Evolutionary conservation across 2,888 invertebrate genomes (phyloP).

Genomic region (Apamea crenata): DNA sequence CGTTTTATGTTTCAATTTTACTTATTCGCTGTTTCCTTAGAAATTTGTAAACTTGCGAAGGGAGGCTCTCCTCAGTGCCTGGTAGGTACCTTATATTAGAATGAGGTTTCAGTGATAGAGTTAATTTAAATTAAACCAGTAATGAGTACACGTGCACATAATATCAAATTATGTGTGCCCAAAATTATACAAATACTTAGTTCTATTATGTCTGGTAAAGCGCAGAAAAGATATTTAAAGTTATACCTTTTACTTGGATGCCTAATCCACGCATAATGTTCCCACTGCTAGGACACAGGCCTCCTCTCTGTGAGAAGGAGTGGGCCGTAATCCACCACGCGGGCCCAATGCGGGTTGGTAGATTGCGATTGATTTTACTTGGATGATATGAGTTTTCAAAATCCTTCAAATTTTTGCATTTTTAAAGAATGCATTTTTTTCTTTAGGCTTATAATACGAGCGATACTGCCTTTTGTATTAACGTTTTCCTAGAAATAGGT

Average conservation of each 20-base stretch:
- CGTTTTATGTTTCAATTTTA: slow-evolving; percentile 37
- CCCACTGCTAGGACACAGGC: no score
- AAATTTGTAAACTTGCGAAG: slow-evolving; percentile 2
- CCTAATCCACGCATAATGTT: no score
- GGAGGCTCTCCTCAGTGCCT: not conserved
- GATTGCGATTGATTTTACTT: no score
- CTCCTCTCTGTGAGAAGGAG: no score
- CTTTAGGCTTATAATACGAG: no score
- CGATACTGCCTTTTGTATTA: no score
- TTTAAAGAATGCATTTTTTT: not conserved
- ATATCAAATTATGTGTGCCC: not conserved
- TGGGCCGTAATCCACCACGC: no score
- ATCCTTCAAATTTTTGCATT: not conserved
- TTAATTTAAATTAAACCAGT: no score
- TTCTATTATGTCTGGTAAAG: not conserved
- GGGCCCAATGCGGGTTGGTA: no score
- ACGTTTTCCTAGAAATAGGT: no score
- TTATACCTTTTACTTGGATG: not conserved
- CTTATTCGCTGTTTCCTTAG: not conserved
- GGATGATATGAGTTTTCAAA: not conserved
- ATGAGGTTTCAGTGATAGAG: not conserved
- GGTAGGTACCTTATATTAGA: no score
- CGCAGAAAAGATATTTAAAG: not conserved
- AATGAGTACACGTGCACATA: not conserved
- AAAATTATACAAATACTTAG: not conserved